Base-by-base conservation (phyloP, 2,888 invertebrate genomes). In the Phyllotreta striolata region DNA sequence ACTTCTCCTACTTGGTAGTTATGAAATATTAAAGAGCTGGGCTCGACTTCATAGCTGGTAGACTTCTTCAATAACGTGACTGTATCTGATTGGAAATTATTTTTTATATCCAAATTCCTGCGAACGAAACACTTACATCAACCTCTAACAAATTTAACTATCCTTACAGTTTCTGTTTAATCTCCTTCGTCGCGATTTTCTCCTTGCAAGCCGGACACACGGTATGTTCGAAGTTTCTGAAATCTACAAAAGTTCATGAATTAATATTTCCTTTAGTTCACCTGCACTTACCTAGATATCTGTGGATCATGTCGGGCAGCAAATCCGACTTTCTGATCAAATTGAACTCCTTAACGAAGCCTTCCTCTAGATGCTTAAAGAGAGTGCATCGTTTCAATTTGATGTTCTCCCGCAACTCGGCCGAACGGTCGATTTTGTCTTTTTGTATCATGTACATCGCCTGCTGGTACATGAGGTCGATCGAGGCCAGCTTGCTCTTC, bases 301-400 rank as follows among this genome's bases (percentile, higher is more conserved):
- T 72, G 64, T 74, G 74, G 3, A 76, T 64, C 13, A 60, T 61
- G 38, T 72, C 72, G 1, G 79, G 79, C 37, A 78, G 70, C 10
- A 81, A 64, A 66, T 79, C 77, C 7, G 62, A 63, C 9, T 73
- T 71, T 64, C 77, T 70, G 13, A 82, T 64, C 3, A 82, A 70
- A 13, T 73, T 72, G 66, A 75, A 79, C 55, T 75, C 74, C 9
- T 73, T 54, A 2, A 70, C 63, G 4, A 71, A 66, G 5, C 61
- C 39, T 6, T 62, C 52, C 24, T 65, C 62, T n/a, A 77, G 46
- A 55, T 72, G 66, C 35, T 68, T 62, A 64, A 77, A 76, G 38
- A 72, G 61, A 72, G 68, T 51, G 41, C 69, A 66, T 10, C 61
- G 69, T 64, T 76, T 76, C 13, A 81, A 54, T 56, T 74, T 74